These are phyloP conservation scores for Sebastes diaconus DNA, from an alignment of 2,797 vertebrate species.

Conservation along the genomic window DNA sequence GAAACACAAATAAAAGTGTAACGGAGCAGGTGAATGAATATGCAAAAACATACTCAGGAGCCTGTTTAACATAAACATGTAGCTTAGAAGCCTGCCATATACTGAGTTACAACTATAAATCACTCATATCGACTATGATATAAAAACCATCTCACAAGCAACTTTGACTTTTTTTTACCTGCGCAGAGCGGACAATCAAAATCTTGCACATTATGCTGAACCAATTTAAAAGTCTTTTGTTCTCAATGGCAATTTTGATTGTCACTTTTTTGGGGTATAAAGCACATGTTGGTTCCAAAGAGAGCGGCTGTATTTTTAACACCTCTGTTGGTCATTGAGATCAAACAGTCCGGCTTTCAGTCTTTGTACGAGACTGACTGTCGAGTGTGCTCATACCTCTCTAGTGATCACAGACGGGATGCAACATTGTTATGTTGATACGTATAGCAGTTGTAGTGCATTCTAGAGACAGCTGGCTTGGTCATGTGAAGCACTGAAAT, in stretches of 20 bases:
- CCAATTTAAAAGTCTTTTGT: constrained; percentile 51
- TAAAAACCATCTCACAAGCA: constrained; percentile 64
- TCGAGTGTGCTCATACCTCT: constrained; percentile 47
- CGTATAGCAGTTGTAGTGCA: constrained; percentile 69
- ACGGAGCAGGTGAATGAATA: constrained; percentile 63
- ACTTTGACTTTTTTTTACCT: constrained; percentile 39
- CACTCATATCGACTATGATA: constrained; percentile 60
- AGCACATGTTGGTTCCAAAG: constrained; percentile 80
- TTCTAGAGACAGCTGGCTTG: constrained; percentile 73
- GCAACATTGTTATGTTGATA: constrained; percentile 52
- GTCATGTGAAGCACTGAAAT: constrained; percentile 71
- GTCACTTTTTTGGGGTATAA: constrained; percentile 77
- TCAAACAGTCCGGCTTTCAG: constrained; percentile 33
- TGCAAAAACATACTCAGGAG: constrained; percentile 52
- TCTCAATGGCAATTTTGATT: constrained; percentile 76
- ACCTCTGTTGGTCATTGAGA: constrained; percentile 49
- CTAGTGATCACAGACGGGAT: constrained; percentile 60
- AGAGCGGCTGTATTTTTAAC: constrained; percentile 19
- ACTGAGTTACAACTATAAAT: constrained; percentile 56
- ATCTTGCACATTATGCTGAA: constrained; percentile 62
- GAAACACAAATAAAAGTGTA: constrained; percentile 52
- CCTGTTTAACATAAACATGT: constrained; percentile 60
- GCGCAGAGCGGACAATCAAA: constrained; percentile 55
- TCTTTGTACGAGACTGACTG: constrained; percentile 25
- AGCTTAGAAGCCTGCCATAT: constrained; percentile 54